Percentiles rank a stretch among this genome's conserved stretches.
Evolutionary conservation across 2,113 vertebrate genomes (phyloP).

Genomic region (Catharus minimus): DNA sequence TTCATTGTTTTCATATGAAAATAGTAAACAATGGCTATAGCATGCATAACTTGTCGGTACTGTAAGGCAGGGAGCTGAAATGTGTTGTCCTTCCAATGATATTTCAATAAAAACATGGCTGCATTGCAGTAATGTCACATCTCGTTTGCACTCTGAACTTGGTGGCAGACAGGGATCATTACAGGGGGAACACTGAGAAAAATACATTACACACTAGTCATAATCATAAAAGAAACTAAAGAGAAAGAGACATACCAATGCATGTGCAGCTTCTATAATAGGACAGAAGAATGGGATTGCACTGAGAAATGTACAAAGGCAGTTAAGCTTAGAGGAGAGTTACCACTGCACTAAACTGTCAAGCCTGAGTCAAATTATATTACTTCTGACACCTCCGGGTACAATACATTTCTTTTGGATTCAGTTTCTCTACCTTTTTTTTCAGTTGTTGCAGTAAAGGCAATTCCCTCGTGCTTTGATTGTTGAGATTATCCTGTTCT

Average conservation of each 20-base stretch:
- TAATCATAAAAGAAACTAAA: conserved; percentile 56
- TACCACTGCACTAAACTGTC: background rate
- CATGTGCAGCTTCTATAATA: conserved; percentile 19
- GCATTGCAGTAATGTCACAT: conserved; percentile 32
- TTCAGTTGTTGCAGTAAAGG: background rate
- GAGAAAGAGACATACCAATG: background rate
- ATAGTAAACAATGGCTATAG: background rate
- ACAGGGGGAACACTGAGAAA: conserved; percentile 28
- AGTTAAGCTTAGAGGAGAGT: conserved; percentile 40
- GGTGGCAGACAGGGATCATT: conserved; percentile 55
- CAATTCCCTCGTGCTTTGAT: conserved; percentile 17
- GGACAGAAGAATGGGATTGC: conserved; percentile 30
- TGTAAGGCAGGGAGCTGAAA: conserved; percentile 5
- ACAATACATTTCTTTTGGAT: background rate
- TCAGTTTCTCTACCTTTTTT: conserved; percentile 17
- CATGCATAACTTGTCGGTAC: background rate
- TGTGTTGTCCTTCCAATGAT: background rate
- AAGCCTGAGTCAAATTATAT: background rate
- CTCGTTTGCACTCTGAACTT: conserved; percentile 45
- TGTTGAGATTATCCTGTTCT: background rate
- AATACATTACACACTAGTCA: conserved; percentile 42
- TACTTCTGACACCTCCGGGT: background rate
- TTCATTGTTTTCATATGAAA: background rate
- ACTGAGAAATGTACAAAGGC: conserved; percentile 20
- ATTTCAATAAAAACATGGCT: conserved; percentile 62